Evolutionary conservation across 2,888 invertebrate genomes (phyloP).

Genomic region (Plagodis pulveraria): DNA sequence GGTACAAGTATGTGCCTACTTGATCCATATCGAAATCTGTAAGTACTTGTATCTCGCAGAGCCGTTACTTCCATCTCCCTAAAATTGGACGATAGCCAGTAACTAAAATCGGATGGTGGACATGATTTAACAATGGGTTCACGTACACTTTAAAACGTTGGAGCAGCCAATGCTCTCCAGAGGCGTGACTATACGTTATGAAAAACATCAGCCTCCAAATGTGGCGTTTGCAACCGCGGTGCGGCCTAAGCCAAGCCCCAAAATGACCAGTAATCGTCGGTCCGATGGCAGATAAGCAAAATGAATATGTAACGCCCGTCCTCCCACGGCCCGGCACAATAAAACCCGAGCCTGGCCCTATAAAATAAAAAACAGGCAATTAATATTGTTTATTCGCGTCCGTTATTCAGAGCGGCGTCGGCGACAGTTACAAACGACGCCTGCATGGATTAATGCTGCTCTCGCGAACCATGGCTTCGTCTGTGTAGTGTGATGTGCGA

Average conservation of each 20-base stretch:
- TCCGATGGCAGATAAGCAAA: constrained; percentile 78
- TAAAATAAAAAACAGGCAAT: constrained; percentile 78
- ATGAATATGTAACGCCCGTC: constrained; percentile 79
- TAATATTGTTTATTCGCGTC: constrained; percentile 81
- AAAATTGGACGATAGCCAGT: constrained; percentile 73
- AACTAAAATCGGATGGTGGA: constrained; percentile 68
- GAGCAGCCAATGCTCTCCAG: constrained; percentile 50
- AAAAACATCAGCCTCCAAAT: constrained; percentile 56
- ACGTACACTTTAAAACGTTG: constrained; percentile 59
- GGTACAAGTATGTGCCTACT: constrained; percentile 49
- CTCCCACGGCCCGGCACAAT: constrained; percentile 74
- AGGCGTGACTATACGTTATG: constrained; percentile 57
- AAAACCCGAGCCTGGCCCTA: constrained; percentile 70
- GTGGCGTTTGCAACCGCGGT: constrained; percentile 62
- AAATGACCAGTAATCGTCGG: constrained; percentile 72
- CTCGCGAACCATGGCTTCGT: constrained; percentile 29
- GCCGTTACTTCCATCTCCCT: constrained; percentile 55
- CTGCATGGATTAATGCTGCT: constrained; percentile 64
- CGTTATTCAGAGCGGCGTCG: constrained; percentile 66
- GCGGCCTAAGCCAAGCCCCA: constrained; percentile 39
- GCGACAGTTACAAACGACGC: constrained; percentile 72
- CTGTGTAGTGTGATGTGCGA: not conserved
- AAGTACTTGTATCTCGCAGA: constrained; percentile 49
- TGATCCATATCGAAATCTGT: constrained; percentile 56
- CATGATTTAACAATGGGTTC: constrained; percentile 64